Evolutionary conservation across 92 coral and sea anemone genomes (phyloP).

Genomic region (Umimayanthus chanpuru): DNA sequence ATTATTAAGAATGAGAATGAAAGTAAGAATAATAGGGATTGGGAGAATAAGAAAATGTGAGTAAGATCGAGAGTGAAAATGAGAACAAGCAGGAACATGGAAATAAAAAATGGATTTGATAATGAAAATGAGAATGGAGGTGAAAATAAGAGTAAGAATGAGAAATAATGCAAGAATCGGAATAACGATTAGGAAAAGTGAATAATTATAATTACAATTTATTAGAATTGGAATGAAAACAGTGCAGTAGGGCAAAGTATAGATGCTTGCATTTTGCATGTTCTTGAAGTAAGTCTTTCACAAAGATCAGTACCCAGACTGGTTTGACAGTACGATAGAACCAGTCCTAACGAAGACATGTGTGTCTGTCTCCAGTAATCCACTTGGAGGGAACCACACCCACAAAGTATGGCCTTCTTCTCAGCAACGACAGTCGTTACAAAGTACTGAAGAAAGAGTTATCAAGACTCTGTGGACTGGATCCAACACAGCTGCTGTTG

Average conservation of each 20-base stretch:
- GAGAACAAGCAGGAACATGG: too few relatives aligned
- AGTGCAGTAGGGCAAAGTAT: neutral
- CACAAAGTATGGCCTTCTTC: slow-evolving; percentile 88
- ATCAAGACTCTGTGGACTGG: slow-evolving; percentile 76
- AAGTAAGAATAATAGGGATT: too few relatives aligned
- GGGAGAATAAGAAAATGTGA: too few relatives aligned
- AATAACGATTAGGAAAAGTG: too few relatives aligned
- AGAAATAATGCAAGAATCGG: neutral
- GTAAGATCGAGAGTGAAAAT: neutral
- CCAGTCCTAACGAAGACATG: neutral
- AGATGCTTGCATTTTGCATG: neutral
- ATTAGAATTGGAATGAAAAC: too few relatives aligned
- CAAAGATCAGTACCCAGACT: too few relatives aligned
- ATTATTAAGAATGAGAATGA: neutral
- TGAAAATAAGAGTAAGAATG: too few relatives aligned
- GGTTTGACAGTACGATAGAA: neutral
- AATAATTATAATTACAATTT: too few relatives aligned
- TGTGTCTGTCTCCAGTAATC: slow-evolving; percentile 63
- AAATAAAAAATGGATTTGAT: neutral
- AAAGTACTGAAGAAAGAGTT: slow-evolving; percentile 85
- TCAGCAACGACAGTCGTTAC: slow-evolving; percentile 90
- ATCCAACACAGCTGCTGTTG: slow-evolving; percentile 71
- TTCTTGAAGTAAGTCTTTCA: too few relatives aligned
- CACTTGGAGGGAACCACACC: slow-evolving; percentile 84
- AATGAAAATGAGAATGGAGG: too few relatives aligned